Conservation (phyloP, 2,797 vertebrate genomes). For the Aotus griseimembra region DNA sequence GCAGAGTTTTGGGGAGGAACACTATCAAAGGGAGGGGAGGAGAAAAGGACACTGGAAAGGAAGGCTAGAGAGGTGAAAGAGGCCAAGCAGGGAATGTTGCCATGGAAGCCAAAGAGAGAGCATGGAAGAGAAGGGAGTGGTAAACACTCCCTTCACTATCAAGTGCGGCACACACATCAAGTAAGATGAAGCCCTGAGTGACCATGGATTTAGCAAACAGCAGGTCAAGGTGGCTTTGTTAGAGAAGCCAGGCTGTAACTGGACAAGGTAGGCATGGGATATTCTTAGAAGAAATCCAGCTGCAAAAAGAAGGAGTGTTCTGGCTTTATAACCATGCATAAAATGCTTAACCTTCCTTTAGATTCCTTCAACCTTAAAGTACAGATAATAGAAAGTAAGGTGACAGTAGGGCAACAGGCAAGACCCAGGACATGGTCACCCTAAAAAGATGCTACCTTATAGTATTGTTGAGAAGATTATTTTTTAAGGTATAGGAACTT, state of each 20-base stretch:
- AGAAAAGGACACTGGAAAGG: neutral
- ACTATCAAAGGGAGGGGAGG: neutral
- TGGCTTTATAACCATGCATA: neutral
- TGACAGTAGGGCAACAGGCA: neutral
- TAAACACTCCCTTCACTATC: neutral
- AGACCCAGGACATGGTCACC: neutral
- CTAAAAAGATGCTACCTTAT: neutral
- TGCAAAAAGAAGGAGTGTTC: neutral
- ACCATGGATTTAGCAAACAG: neutral
- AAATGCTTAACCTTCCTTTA: neutral
- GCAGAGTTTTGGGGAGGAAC: neutral
- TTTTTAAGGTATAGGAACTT: neutral
- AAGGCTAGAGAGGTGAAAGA: neutral
- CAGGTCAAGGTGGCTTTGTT: neutral
- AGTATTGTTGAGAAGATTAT: neutral
- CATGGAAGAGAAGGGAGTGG: neutral
- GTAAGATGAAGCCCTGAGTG: neutral
- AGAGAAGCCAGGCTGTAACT: neutral
- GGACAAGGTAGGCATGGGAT: neutral
- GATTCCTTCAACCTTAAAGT: neutral
- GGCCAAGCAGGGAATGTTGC: neutral
- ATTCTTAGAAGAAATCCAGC: neutral
- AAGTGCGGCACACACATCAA: neutral
- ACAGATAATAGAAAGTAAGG: neutral
- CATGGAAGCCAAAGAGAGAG: neutral